These are phyloP conservation scores for Melanotaenia maccullochi DNA, from an alignment of 2,797 vertebrate species.

Conservation along the genomic window DNA sequence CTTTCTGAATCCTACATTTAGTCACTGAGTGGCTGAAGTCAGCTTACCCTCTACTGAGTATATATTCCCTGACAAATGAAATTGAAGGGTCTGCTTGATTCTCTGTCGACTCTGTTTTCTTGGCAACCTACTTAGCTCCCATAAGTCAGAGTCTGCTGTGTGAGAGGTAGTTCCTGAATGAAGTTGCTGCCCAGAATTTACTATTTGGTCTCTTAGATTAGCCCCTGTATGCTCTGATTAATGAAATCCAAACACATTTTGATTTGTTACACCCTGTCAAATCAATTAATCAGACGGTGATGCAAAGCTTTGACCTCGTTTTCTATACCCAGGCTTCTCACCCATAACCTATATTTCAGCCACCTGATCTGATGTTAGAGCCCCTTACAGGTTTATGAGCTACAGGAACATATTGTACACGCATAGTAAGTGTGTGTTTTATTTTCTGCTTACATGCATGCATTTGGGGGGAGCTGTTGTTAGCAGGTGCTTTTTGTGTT, in stretches of 20 bases:
- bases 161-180: constrained; percentile 63
- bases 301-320: constrained; percentile 43
- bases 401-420: constrained; percentile 13
- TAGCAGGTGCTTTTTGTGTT: constrained; percentile 46
- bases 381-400: constrained; percentile 23
- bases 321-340: constrained; percentile 35
- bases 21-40: constrained; percentile 51
- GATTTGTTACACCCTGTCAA: constrained; percentile 24
- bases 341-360: constrained; percentile 42
- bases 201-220: constrained; percentile 5
- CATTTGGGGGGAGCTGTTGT: constrained; percentile 45
- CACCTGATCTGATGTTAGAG: neutral
- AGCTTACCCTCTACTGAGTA: constrained; percentile 43
- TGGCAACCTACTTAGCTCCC: constrained; percentile 52
- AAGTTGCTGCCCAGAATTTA: constrained; percentile 38
- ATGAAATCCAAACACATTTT: constrained; percentile 21
- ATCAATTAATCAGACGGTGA: constrained; percentile 39
- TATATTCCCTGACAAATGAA: constrained; percentile 58
- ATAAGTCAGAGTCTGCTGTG: constrained; percentile 67
- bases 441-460: constrained; percentile 21
- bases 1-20: constrained; percentile 43
- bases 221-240: constrained; percentile 32
- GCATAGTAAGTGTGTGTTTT: constrained; percentile 19
- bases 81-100: constrained; percentile 59
- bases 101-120: constrained; percentile 54